These are phyloP conservation scores for Carcina quercana DNA, from an alignment of 2,888 invertebrate species.

Conservation along the genomic window DNA sequence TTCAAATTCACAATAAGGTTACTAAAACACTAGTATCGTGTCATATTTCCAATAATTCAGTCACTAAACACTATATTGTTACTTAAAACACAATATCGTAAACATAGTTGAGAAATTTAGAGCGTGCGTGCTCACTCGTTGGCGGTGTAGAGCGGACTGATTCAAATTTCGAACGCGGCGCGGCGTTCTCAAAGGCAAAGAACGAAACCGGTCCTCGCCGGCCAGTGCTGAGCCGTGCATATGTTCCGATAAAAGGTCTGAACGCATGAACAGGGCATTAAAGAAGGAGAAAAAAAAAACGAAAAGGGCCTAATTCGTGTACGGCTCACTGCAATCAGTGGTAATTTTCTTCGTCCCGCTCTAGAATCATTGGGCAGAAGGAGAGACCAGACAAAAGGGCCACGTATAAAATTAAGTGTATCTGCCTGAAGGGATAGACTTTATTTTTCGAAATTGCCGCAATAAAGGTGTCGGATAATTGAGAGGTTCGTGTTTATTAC, in stretches of 20 bases:
- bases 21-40: constrained; percentile 31
- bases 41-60: constrained; percentile 47
- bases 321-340: constrained; percentile 68
- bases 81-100: constrained; percentile 40
- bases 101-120: constrained; percentile 28
- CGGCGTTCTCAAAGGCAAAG: constrained; percentile 57
- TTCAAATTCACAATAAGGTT: constrained; percentile 15
- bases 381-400: constrained; percentile 44
- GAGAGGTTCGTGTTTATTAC: constrained; percentile 54
- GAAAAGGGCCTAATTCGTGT: constrained; percentile 67
- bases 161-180: constrained; percentile 36
- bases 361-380: constrained; percentile 23
- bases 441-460: constrained; percentile 61
- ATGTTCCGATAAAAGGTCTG: constrained; percentile 67
- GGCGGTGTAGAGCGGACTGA: constrained; percentile 48
- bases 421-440: constrained; percentile 55
- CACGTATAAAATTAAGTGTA: constrained; percentile 63
- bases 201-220: constrained; percentile 62
- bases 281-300: constrained; percentile 50
- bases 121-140: constrained; percentile 29
- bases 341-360: constrained; percentile 53
- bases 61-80: constrained; percentile 38
- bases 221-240: constrained; percentile 60
- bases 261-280: constrained; percentile 68
- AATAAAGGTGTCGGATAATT: constrained; percentile 64